Evolutionary conservation across 2,113 vertebrate species (phyloP).

Genomic region (Melanerpes aurifrons): DNA sequence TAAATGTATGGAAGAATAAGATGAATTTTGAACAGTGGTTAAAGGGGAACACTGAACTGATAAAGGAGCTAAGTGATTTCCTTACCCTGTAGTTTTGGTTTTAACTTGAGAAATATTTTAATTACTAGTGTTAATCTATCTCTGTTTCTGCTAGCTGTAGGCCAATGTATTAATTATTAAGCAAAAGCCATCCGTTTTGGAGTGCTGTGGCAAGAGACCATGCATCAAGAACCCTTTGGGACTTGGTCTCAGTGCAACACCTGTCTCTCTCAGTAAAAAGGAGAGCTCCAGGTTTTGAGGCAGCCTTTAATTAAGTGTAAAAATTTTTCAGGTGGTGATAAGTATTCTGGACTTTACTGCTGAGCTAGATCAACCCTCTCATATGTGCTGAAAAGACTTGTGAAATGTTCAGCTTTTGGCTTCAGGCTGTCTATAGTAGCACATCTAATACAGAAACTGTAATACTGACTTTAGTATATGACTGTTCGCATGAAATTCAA

Average conservation of each 20-base stretch:
- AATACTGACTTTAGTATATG: not conserved
- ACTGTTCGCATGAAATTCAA: rapidly evolving
- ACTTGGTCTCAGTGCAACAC: not conserved
- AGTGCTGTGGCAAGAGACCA: not conserved
- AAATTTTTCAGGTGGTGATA: not conserved
- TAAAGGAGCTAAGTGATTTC: not conserved
- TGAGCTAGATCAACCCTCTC: not conserved
- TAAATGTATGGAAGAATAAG: not conserved
- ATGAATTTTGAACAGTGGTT: not conserved
- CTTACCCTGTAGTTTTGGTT: not conserved
- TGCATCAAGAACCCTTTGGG: not conserved
- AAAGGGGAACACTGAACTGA: not conserved
- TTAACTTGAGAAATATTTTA: not conserved
- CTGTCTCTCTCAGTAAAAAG: not conserved
- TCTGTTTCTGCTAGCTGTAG: not conserved
- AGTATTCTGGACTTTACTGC: not conserved
- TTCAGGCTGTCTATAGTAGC: not conserved
- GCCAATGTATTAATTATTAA: not conserved
- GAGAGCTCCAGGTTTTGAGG: not conserved
- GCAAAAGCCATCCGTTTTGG: not conserved
- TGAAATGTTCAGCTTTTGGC: not conserved
- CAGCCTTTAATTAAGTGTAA: not conserved
- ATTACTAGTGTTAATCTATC: not conserved
- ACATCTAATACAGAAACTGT: not conserved
- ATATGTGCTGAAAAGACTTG: rapidly evolving